Conservation (phyloP, 2,797 vertebrate genomes). For the Propithecus perrieri region DNA sequence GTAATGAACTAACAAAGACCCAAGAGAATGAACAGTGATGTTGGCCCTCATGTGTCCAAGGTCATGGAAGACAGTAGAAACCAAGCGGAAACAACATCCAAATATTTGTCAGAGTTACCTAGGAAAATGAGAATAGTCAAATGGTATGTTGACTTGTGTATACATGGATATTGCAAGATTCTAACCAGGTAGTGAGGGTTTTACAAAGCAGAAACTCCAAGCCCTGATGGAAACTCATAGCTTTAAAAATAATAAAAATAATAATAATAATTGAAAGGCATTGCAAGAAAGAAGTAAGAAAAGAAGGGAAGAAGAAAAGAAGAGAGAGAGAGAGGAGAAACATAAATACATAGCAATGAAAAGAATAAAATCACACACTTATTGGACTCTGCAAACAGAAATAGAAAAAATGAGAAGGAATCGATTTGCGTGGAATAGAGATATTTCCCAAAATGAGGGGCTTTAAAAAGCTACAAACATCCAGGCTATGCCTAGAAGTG, state of each 20-base stretch:
- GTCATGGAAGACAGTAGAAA: not conserved
- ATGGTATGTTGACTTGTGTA: rapidly evolving
- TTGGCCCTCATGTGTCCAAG: not conserved
- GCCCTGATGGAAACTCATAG: not conserved
- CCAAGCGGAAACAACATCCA: too few species aligned
- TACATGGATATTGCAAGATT: too few species aligned
- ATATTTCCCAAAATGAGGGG: not conserved
- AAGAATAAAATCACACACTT: not conserved
- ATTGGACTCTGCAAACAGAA: not conserved
- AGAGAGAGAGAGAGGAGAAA: too few species aligned
- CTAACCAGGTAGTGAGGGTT: not conserved
- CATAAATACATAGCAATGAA: not conserved
- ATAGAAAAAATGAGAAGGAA: not conserved
- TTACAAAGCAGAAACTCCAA: not conserved
- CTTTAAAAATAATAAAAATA: not conserved
- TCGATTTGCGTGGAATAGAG: not conserved
- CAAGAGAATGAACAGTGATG: not conserved
- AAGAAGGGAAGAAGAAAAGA: not conserved
- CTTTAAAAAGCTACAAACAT: too few species aligned
- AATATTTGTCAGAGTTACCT: not conserved
- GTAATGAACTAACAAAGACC: not conserved
- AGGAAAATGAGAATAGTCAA: not conserved
- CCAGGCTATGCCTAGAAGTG: not conserved
- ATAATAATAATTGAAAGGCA: not conserved
- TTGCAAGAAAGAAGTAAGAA: not conserved